These are phyloP conservation scores for Coregonus clupeaformis DNA, from an alignment of 2,113 vertebrate genomes.

Conservation along the genomic window DNA sequence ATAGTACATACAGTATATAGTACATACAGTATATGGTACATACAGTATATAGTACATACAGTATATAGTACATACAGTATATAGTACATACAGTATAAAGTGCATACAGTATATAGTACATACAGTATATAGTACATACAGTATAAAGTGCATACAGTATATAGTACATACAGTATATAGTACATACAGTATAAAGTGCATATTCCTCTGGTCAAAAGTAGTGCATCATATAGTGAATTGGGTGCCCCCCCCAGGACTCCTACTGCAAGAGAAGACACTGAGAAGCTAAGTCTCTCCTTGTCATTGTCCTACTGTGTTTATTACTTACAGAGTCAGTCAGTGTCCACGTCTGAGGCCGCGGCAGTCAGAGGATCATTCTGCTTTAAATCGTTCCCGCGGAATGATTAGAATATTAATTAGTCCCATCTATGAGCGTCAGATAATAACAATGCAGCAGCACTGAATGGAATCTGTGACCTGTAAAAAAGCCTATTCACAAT, in stretches of 20 bases:
- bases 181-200: slow-evolving; percentile 15
- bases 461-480: slow-evolving; percentile 98
- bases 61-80: no score
- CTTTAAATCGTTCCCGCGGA: slow-evolving; percentile 84
- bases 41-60: no score
- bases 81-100: no score
- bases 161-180: no score
- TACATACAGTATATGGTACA: no score
- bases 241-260: slow-evolving; percentile 30
- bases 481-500: slow-evolving; percentile 94
- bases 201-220: no score
- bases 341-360: slow-evolving; percentile 48
- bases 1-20: no score
- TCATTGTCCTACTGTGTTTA: slow-evolving; percentile 22
- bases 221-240: no score
- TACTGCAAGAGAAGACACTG: slow-evolving; percentile 16
- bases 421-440: slow-evolving; percentile 89
- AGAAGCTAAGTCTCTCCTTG: slow-evolving; percentile 7
- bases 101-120: no score
- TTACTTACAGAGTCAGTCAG: slow-evolving; percentile 50
- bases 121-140: no score
- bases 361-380: slow-evolving; percentile 79
- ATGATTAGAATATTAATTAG: slow-evolving; percentile 99
- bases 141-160: no score
- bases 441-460: slow-evolving; percentile 90